These are phyloP conservation scores for Cossypha niveicapilla DNA, from an alignment of 2,797 vertebrate species.

Conservation along the genomic window DNA sequence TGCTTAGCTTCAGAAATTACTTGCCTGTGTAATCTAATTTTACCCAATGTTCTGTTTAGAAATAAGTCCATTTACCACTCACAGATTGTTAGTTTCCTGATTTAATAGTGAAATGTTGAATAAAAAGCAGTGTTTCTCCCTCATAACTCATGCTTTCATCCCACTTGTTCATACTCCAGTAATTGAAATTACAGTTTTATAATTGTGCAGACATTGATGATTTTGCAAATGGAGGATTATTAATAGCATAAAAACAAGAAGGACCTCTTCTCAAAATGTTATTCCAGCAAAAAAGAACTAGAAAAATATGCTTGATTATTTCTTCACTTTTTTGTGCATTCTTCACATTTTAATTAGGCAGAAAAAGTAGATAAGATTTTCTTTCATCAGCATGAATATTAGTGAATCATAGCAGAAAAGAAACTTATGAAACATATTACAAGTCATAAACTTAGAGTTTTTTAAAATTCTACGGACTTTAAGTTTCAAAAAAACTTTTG, in stretches of 20 bases:
- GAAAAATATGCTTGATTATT: slow-evolving; percentile 62
- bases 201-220: slow-evolving; percentile 59
- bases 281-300: slow-evolving; percentile 43
- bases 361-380: slow-evolving; percentile 56
- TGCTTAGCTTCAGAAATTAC: slow-evolving; percentile 67
- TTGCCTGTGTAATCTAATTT: slow-evolving; percentile 66
- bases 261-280: slow-evolving; percentile 51
- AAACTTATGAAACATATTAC: not conserved
- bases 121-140: slow-evolving; percentile 54
- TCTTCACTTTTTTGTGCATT: slow-evolving; percentile 42
- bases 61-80: slow-evolving; percentile 65
- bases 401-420: slow-evolving; percentile 24
- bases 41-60: slow-evolving; percentile 61
- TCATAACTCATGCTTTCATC: slow-evolving; percentile 64
- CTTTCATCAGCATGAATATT: slow-evolving; percentile 52
- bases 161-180: slow-evolving; percentile 58
- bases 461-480: not conserved
- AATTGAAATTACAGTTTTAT: slow-evolving; percentile 62
- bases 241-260: slow-evolving; percentile 56
- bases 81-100: slow-evolving; percentile 61
- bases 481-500: not conserved
- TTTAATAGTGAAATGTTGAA: slow-evolving; percentile 61
- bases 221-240: slow-evolving; percentile 64
- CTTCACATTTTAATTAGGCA: slow-evolving; percentile 58
- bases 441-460: not conserved